Percentiles rank a stretch among this genome's conserved stretches.
phyloP scores from a whole-genome alignment of 1,140 invertebrate species.

The Dermatophagoides farinae region DNA sequence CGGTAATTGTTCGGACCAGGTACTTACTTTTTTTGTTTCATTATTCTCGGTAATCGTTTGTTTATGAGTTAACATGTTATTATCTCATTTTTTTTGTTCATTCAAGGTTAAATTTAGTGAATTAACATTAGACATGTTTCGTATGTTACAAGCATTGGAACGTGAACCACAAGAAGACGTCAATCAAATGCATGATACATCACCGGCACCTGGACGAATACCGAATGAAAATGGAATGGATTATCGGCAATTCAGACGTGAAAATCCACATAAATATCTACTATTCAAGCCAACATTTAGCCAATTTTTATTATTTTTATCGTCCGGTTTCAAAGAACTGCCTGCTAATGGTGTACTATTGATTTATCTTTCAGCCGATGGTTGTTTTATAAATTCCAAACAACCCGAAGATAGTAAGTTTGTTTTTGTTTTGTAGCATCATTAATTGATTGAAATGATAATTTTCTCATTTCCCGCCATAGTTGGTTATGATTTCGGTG shows the following conservation, averaged over 20 bases:
- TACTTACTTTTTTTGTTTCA: constrained; percentile 20
- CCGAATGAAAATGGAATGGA: constrained; percentile 33
- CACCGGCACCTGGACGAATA: constrained; percentile 45
- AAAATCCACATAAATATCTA: constrained; percentile 91
- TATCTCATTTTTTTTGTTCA: not conserved
- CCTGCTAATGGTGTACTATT: constrained; percentile 71
- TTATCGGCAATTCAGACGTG: constrained; percentile 37
- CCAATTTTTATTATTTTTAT: constrained; percentile 77
- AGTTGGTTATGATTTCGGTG: constrained; percentile 78
- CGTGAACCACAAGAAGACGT: constrained; percentile 43
- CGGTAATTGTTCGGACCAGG: constrained; percentile 74
- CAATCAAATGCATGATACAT: constrained; percentile 56
- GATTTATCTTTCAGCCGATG: constrained; percentile 82
- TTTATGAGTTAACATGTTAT: not conserved
- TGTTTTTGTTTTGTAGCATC: not conserved
- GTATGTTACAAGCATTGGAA: constrained; percentile 85
- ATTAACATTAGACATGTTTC: constrained; percentile 91
- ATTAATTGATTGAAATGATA: not conserved
- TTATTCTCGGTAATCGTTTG: not conserved
- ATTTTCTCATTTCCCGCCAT: constrained; percentile 10
- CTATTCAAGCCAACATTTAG: constrained; percentile 84
- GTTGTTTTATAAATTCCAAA: constrained; percentile 64
- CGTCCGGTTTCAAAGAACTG: constrained; percentile 74
- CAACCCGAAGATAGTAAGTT: constrained; percentile 36
- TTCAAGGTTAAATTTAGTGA: constrained; percentile 80